Evolutionary conservation across 92 coral and sea anemone genomes (phyloP).

Genomic region (Parazoanthus swiftii): DNA sequence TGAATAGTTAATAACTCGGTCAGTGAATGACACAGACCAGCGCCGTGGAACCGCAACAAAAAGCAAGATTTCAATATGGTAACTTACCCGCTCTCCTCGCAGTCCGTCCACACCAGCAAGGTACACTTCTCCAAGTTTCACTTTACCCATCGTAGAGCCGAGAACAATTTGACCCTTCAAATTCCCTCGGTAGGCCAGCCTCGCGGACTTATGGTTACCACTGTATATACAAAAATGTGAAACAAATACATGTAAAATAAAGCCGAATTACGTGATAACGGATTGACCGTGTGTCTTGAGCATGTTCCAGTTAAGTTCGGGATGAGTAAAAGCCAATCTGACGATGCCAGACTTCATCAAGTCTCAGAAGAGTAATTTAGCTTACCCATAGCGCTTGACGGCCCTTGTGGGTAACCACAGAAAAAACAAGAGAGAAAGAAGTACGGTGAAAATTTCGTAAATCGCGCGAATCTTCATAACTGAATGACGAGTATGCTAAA

Average conservation of each 20-base stretch:
- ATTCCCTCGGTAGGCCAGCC: constrained; percentile 22
- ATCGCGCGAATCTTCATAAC: constrained; percentile 46
- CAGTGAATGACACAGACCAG: constrained; percentile 32
- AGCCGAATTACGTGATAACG: constrained; percentile 40
- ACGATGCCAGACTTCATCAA: constrained; percentile 45
- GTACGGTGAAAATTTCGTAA: constrained; percentile 32
- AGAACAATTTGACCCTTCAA: constrained; percentile 37
- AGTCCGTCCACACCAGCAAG: constrained; percentile 37
- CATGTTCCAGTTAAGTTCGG: constrained; percentile 1
- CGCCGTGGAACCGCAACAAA: neutral
- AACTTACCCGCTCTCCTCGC: constrained; percentile 34
- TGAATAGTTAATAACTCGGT: constrained; percentile 27
- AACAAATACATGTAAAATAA: constrained; percentile 32
- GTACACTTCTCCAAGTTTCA: constrained; percentile 37
- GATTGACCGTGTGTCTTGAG: constrained; percentile 25
- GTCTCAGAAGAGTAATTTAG: constrained; percentile 18
- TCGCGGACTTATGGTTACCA: constrained; percentile 27
- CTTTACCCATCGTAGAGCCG: constrained; percentile 24
- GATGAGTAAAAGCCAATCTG: constrained; percentile 29
- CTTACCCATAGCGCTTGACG: constrained; percentile 36
- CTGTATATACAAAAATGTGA: constrained; percentile 15
- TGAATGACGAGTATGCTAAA: constrained; percentile 41
- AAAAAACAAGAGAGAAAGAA: neutral
- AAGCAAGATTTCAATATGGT: constrained; percentile 9
- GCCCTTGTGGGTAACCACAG: constrained; percentile 45